These are phyloP conservation scores for Hemichromis elongatus DNA, from an alignment of 2,113 vertebrate genomes.

Conservation along the genomic window DNA sequence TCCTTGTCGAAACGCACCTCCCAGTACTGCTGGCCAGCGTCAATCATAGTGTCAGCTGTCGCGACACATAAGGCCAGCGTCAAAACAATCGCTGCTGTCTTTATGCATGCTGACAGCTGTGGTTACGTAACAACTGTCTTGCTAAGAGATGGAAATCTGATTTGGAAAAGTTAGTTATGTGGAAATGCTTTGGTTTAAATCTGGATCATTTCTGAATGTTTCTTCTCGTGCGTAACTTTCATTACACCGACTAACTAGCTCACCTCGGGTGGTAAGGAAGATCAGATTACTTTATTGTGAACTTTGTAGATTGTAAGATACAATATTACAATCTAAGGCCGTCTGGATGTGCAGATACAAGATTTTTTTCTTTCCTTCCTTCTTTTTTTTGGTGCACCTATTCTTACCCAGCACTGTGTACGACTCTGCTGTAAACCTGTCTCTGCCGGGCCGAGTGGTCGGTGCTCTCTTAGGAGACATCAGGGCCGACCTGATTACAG, in stretches of 20 bases:
- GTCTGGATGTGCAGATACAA: background rate
- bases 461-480: conserved; percentile 90
- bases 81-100: background rate
- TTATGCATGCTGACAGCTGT: background rate
- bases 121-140: background rate
- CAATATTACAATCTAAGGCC: background rate
- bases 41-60: conserved; percentile 85
- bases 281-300: background rate
- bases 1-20: conserved; percentile 90
- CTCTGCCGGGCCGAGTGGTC: conserved; percentile 79
- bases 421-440: conserved; percentile 92
- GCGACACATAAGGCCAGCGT: background rate
- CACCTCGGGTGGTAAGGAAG: background rate
- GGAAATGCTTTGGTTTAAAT: background rate
- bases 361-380: background rate
- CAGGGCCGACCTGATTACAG: conserved; percentile 73
- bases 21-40: conserved; percentile 90
- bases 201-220: background rate
- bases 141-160: background rate
- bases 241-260: background rate
- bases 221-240: fast-evolving
- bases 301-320: background rate
- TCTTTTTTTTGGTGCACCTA: background rate
- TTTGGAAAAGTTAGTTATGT: background rate
- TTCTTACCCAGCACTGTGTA: conserved; percentile 92